Evolutionary conservation across 2,797 vertebrate species (phyloP).

Genomic region (Pipistrellus pygmaeus): DNA sequence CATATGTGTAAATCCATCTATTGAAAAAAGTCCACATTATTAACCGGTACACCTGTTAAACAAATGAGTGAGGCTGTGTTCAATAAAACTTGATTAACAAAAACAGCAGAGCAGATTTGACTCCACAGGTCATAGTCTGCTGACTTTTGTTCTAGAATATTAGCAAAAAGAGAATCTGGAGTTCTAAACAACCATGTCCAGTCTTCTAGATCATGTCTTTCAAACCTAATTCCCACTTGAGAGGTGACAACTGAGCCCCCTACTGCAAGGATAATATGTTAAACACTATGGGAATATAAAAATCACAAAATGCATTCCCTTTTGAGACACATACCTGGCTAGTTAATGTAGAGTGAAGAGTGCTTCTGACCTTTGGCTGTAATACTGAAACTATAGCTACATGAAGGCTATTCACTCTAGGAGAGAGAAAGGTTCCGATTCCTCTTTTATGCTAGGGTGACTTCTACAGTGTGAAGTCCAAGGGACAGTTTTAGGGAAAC

Average conservation of each 20-base stretch:
- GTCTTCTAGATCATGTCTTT: background rate
- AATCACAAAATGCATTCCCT: background rate
- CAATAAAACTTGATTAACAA: slow-evolving; percentile 70
- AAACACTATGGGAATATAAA: background rate
- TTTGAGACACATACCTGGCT: background rate
- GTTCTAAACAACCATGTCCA: background rate
- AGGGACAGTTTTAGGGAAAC: slow-evolving; percentile 69
- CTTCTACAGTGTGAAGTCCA: slow-evolving; percentile 53
- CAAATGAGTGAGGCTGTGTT: background rate
- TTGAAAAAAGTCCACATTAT: no score
- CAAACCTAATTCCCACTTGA: background rate
- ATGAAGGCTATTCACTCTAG: background rate
- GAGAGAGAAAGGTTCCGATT: background rate
- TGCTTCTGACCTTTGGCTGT: slow-evolving; percentile 46
- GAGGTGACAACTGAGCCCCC: background rate
- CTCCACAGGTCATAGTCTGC: background rate
- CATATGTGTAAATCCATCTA: no score
- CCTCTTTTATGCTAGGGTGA: slow-evolving; percentile 32
- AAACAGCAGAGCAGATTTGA: background rate
- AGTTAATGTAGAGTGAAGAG: background rate
- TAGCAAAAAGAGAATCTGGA: slow-evolving; percentile 45
- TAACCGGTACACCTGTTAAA: background rate
- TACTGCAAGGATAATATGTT: background rate
- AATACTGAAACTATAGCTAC: background rate
- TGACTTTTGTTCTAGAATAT: background rate